Evolutionary conservation across 2,888 invertebrate genomes (phyloP).

Genomic region (Epistrophe eligans): DNA sequence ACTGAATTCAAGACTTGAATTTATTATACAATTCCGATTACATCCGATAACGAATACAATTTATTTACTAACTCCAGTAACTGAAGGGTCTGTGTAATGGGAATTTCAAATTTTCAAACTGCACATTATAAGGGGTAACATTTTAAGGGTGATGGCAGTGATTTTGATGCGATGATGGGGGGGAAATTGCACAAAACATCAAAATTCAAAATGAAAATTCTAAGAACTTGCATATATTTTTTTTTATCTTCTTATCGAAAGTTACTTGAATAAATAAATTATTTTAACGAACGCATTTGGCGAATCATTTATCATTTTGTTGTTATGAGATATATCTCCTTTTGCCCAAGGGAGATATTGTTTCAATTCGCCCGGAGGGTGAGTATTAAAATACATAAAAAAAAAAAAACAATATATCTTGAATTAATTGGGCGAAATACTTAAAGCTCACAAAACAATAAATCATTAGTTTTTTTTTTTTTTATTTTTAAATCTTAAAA

Average conservation of each 20-base stretch:
- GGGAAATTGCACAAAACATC: constrained; percentile 48
- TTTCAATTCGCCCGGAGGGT: neutral
- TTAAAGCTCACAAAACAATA: constrained; percentile 42
- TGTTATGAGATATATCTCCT: constrained; percentile 3
- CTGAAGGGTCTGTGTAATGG: constrained; percentile 58
- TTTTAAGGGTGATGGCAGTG: neutral
- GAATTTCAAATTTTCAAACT: constrained; percentile 50
- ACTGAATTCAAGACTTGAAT: constrained; percentile 68
- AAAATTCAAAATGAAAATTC: constrained; percentile 52
- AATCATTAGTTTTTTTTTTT: constrained; percentile 41
- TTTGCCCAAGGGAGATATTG: neutral
- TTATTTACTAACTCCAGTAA: neutral
- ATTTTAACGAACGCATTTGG: constrained; percentile 50
- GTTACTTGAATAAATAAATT: constrained; percentile 48
- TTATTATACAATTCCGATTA: constrained; percentile 67
- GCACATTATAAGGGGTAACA: constrained; percentile 5
- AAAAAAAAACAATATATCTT: constrained; percentile 15
- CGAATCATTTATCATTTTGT: constrained; percentile 60
- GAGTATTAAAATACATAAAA: constrained; percentile 6
- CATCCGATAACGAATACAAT: constrained; percentile 26
- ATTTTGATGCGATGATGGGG: constrained; percentile 25
- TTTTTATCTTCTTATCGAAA: constrained; percentile 3
- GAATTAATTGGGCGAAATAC: constrained; percentile 60
- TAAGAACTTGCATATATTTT: neutral
- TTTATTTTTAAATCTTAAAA: constrained; percentile 23